These are phyloP conservation scores for Tipula unca DNA, from an alignment of 2,888 invertebrate genomes.

Conservation along the genomic window DNA sequence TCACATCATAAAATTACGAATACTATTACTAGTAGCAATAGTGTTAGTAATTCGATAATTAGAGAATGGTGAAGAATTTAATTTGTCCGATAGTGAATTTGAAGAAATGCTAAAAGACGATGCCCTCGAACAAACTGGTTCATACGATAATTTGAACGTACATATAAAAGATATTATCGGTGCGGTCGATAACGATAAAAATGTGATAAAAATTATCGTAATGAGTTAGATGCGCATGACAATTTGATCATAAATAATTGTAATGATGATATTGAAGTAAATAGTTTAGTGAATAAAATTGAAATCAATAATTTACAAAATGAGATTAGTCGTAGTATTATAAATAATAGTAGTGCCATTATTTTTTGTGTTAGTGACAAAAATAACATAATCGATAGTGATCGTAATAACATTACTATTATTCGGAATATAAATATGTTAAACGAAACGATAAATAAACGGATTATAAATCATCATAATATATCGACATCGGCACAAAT, in stretches of 20 bases:
- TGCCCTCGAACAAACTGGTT: background rate
- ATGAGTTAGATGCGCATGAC: background rate
- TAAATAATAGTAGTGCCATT: background rate
- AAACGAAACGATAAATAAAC: background rate
- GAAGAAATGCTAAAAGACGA: slow-evolving; percentile 25
- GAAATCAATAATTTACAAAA: background rate
- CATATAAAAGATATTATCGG: background rate
- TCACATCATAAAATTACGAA: background rate
- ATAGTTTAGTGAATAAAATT: background rate
- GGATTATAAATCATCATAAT: background rate
- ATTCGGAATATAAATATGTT: background rate
- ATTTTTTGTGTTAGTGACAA: background rate
- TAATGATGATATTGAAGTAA: background rate
- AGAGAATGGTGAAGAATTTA: slow-evolving; percentile 34
- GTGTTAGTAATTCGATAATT: slow-evolving; percentile 21
- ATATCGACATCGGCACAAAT: background rate
- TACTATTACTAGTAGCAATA: slow-evolving; percentile 20
- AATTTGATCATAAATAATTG: background rate
- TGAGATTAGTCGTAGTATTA: background rate
- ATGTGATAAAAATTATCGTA: background rate
- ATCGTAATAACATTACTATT: slow-evolving; percentile 17
- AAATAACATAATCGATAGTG: background rate
- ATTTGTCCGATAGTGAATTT: slow-evolving; percentile 34
- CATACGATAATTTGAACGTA: background rate
- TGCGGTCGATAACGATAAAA: background rate